Conservation (phyloP, 1,140 invertebrate species). For the Nasonia longicornis region DNA sequence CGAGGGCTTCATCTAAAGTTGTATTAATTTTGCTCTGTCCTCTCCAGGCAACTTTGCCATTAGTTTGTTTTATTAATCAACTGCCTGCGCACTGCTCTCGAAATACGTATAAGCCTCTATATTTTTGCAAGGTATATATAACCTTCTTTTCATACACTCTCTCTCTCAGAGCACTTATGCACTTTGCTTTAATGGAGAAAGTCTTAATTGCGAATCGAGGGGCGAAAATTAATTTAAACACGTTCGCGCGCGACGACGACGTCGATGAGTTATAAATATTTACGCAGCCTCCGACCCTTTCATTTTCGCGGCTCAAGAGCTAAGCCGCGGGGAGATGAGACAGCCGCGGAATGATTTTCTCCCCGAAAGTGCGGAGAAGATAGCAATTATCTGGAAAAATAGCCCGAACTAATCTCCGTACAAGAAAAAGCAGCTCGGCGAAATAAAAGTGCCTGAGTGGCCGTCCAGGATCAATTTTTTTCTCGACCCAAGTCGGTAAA, state of each 20-base stretch:
- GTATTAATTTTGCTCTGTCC: slow-evolving; percentile 21
- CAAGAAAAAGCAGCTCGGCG: not conserved
- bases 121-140: not conserved
- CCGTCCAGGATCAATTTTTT: not conserved
- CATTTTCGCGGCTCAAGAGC: slow-evolving; percentile 15
- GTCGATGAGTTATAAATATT: slow-evolving; percentile 38
- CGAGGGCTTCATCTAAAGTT: slow-evolving; percentile 22
- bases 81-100: no score
- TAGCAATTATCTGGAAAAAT: slow-evolving; percentile 27
- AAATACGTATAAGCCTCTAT: not conserved
- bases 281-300: slow-evolving; percentile 7
- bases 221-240: slow-evolving; percentile 31
- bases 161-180: not conserved
- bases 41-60: not conserved
- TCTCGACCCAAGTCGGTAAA: not conserved
- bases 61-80: slow-evolving; percentile 17
- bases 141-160: not conserved
- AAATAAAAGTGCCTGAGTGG: not conserved
- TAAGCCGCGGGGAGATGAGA: slow-evolving; percentile 20
- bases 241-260: not conserved
- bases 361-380: not conserved
- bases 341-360: not conserved
- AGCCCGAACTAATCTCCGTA: not conserved
- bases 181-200: slow-evolving; percentile 32
- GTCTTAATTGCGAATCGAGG: slow-evolving; percentile 17